A percentile compares a stretch with the other conserved stretches of the same genome.
Evolutionary conservation across 2,888 invertebrate species (phyloP).

Genomic region (Lasioglossum zephyrum): DNA sequence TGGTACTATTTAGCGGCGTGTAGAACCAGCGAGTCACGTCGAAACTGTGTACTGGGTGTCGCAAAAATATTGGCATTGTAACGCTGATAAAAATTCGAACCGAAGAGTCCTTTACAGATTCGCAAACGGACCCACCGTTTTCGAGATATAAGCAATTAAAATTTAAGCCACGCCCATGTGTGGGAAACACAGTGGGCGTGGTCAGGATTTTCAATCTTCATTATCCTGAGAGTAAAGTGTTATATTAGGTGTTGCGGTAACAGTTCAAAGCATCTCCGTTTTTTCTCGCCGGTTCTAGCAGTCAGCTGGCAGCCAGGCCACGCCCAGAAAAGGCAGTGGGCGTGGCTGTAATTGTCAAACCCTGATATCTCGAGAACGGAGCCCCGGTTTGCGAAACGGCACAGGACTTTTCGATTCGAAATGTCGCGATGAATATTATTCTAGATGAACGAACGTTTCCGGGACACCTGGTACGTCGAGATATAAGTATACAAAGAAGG

Average conservation of each 20-base stretch:
- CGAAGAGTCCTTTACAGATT: neutral
- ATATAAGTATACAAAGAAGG: neutral
- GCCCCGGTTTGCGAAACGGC: neutral
- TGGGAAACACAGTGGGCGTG: neutral
- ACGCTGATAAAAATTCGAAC: neutral
- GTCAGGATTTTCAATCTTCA: neutral
- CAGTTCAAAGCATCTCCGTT: no score
- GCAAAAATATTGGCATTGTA: neutral
- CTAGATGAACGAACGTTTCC: neutral
- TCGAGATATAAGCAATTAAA: neutral
- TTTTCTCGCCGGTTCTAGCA: no score
- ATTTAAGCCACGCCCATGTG: neutral
- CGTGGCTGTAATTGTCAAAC: neutral
- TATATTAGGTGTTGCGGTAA: no score
- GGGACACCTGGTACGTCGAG: neutral
- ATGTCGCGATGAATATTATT: neutral
- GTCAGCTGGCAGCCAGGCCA: neutral
- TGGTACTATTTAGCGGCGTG: slow-evolving; percentile 54
- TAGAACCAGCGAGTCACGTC: slow-evolving; percentile 26
- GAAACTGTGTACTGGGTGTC: slow-evolving; percentile 8
- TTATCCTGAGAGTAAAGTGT: no score
- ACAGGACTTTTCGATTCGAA: neutral
- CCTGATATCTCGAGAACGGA: neutral
- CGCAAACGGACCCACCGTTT: neutral
- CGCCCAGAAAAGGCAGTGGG: neutral